Percentiles rank a stretch among this genome's conserved stretches.
Evolutionary conservation across 2,888 invertebrate genomes (phyloP).

Genomic region (Hipparchia sbordonii): DNA sequence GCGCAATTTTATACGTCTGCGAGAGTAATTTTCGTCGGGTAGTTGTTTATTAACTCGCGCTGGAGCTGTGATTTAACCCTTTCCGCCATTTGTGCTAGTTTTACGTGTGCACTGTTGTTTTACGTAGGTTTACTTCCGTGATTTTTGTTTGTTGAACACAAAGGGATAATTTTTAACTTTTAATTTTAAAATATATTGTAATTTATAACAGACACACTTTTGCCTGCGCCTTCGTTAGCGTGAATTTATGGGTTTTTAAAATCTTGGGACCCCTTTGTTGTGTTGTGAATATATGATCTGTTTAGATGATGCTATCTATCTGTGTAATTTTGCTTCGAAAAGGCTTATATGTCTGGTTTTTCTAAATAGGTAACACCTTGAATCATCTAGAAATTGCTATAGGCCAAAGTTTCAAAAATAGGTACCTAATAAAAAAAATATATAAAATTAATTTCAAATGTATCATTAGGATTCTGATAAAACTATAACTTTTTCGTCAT

Average conservation of each 20-base stretch:
- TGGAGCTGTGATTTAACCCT: slow-evolving; percentile 36
- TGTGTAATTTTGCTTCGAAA: too few species aligned
- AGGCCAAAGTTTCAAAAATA: too few species aligned
- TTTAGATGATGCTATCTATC: too few species aligned
- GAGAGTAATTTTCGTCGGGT: slow-evolving; percentile 34
- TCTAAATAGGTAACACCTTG: too few species aligned
- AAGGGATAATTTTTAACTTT: not conserved
- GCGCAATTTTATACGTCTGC: slow-evolving; percentile 39
- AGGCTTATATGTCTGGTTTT: too few species aligned
- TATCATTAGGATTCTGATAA: too few species aligned
- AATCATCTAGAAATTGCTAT: too few species aligned
- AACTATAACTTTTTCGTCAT: too few species aligned
- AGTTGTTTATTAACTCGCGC: slow-evolving; percentile 38
- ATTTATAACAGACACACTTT: not conserved
- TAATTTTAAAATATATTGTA: not conserved
- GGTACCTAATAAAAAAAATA: too few species aligned
- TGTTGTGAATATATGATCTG: too few species aligned
- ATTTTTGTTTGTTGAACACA: slow-evolving; percentile 7
- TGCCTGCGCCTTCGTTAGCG: not conserved
- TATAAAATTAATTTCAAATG: too few species aligned
- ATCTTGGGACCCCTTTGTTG: too few species aligned
- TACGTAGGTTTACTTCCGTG: slow-evolving; percentile 12
- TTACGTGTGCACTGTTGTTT: slow-evolving; percentile 21
- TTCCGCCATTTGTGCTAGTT: slow-evolving; percentile 27
- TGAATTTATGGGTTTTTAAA: not conserved